Base-by-base conservation (phyloP, 1,140 invertebrate species). In the Halesus radiatus region DNA sequence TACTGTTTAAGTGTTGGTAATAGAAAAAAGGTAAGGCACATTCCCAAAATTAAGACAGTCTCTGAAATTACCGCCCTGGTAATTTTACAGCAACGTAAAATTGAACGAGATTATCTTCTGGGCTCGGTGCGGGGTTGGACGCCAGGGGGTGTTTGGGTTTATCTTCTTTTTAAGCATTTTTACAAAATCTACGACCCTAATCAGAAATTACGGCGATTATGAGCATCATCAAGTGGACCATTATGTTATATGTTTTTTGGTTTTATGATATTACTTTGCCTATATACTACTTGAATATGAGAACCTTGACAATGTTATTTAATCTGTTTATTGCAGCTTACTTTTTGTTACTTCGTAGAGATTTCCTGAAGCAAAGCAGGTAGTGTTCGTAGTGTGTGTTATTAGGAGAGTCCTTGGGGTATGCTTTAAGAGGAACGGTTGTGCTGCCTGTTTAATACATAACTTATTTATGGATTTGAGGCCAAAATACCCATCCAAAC, bases 1-100 rank as follows among this genome's bases (percentile, higher is more conserved):
- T 56, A 37, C 32, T 37, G 7, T 37, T 37, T 37, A 37, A 37
- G 26, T 22, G 60, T 62, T 23, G n/a, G 64, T 37, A 16, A 37
- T 18, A 37, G 64, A 37, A 68, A 64, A 62, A 68, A 50, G 29
- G 32, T 68, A 37, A 18, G 18, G 29, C 3, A 22, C 64, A 68
- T 68, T 68, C 13, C 64, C 22, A 18, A 68, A 50, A 68, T 68
- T 68, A 68, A 68, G 32, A 37, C 64, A 50, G 8, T 50, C 15
- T 22, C 29, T 37, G 32, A 68, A 68, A 68, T 37, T 68, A 50
- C 64, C 64, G 37, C n/a, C 22, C n/a, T 50, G 15, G 29, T 64
- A 68, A 37, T 68, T 68, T 68, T 68, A 68, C 64, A 68, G n/a
- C 10, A 37, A 18, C 29, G 32, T 68, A 18, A 68, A 68, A 68